Base-by-base conservation (phyloP, 1,140 invertebrate genomes). In the Drosophila kanapiae region DNA sequence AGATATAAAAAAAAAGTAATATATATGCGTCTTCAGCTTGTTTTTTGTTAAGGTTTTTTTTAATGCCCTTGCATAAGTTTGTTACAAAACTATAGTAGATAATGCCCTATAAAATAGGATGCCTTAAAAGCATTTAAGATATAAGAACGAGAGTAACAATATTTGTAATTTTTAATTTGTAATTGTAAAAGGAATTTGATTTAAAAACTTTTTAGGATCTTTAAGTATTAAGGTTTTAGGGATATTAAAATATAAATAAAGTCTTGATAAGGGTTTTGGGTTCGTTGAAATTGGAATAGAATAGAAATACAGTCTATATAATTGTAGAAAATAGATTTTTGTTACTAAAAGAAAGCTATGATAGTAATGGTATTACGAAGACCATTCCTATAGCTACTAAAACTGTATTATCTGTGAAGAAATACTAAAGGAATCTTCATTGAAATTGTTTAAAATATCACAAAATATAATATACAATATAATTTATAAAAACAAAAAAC, bases 31-130 rank as follows among this genome's bases (percentile, higher is more conserved):
- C 33, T 49, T 11, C 33, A 33, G 6, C 10, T 23, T 42, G 16
- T 23, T 42, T 33, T 63, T 14, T 62, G 47, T 62, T 56, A 62
- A 60, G 13, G 54, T n/a, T 63, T 63, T 37, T n/a, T 63, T 23
- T 59, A 8, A 23, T 37, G 31, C 27, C 16, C 56, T 48, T 16
- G 16, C 3, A 6, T 7, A 40, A 18, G 31, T 18, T 18, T 53
- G n/a, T 53, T 35, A 53, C 3, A 16, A 35, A 53, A 53, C n/a
- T 18, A 7, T 18, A 4, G 3, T 13, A 18, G 29, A 35, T 35
- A 16, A 35, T 35, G 16, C 31, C 31, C 51, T 35, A 37, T 8
- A 53, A 35, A 53, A 27, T 29, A 27, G 18, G 6, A 27, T 47
- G 13, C 13, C 11, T 45, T 6, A 6, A 1, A 6, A 38, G 6